These are phyloP conservation scores for Brotula barbata DNA, from an alignment of 2,797 vertebrate species.

Conservation along the genomic window DNA sequence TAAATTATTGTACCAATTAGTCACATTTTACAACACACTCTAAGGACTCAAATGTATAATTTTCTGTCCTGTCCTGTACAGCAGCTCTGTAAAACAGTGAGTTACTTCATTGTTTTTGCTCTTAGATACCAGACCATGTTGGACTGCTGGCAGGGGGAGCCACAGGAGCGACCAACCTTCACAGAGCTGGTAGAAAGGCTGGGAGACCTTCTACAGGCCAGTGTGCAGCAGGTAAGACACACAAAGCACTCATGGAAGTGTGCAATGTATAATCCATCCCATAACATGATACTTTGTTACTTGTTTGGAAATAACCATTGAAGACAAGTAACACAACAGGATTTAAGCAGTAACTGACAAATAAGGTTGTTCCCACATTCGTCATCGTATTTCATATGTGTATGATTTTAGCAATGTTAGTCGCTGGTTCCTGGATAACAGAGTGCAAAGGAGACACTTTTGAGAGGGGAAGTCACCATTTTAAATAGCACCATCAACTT, in stretches of 20 bases:
- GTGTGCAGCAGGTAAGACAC: conserved; percentile 87
- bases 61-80: not conserved
- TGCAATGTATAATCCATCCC: too few species aligned
- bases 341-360: too few species aligned
- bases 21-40: conserved; percentile 9
- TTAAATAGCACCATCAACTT: conserved; percentile 32
- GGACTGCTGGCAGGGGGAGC: conserved; percentile 89
- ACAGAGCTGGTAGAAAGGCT: conserved; percentile 88
- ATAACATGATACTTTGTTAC: too few species aligned
- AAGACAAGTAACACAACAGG: too few species aligned
- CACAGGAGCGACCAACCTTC: conserved; percentile 86
- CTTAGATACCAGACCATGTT: conserved; percentile 93
- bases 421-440: too few species aligned
- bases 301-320: too few species aligned
- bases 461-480: conserved; percentile 55
- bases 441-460: conserved; percentile 19
- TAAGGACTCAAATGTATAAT: conserved; percentile 8
- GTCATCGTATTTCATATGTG: too few species aligned
- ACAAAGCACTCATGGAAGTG: not conserved
- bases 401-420: too few species aligned
- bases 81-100: not conserved
- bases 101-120: conserved; percentile 28
- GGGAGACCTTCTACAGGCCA: conserved; percentile 92
- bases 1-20: not conserved
- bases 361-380: too few species aligned